Percentiles rank a stretch among this genome's conserved stretches.
Evolutionary conservation across 2,888 invertebrate species (phyloP).

Genomic region (Zygogramma bicolorata): DNA sequence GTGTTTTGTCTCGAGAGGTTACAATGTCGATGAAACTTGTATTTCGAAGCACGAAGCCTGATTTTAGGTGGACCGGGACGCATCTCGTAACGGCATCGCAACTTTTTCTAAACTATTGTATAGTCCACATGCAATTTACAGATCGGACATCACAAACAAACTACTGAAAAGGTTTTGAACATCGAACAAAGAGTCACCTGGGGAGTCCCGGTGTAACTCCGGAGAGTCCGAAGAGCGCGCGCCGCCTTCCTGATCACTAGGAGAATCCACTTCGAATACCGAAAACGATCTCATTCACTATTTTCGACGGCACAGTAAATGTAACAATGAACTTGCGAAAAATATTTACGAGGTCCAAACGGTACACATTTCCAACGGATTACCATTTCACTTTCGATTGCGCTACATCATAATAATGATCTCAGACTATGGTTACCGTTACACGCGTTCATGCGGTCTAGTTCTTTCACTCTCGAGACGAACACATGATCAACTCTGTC

Average conservation of each 20-base stretch:
- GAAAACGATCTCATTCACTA: slow-evolving; percentile 50
- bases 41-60: slow-evolving; percentile 50
- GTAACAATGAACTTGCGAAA: neutral
- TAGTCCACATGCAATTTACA: slow-evolving; percentile 51
- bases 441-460: slow-evolving; percentile 2
- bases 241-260: slow-evolving; percentile 60
- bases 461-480: neutral
- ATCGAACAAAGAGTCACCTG: slow-evolving; percentile 61
- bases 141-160: slow-evolving; percentile 27
- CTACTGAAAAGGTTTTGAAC: slow-evolving; percentile 32
- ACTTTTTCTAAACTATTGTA: slow-evolving; percentile 46
- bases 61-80: slow-evolving; percentile 63
- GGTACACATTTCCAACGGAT: neutral
- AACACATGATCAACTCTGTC: slow-evolving; percentile 48
- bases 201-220: slow-evolving; percentile 58
- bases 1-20: slow-evolving; percentile 45
- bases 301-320: slow-evolving; percentile 9
- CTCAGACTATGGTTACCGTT: slow-evolving; percentile 5
- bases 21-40: slow-evolving; percentile 40
- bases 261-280: slow-evolving; percentile 64
- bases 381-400: neutral
- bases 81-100: slow-evolving; percentile 62
- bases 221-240: slow-evolving; percentile 58
- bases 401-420: neutral
- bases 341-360: neutral